phyloP scores from a whole-genome alignment of 2,888 invertebrate species.

The Ormyrus rosae region DNA sequence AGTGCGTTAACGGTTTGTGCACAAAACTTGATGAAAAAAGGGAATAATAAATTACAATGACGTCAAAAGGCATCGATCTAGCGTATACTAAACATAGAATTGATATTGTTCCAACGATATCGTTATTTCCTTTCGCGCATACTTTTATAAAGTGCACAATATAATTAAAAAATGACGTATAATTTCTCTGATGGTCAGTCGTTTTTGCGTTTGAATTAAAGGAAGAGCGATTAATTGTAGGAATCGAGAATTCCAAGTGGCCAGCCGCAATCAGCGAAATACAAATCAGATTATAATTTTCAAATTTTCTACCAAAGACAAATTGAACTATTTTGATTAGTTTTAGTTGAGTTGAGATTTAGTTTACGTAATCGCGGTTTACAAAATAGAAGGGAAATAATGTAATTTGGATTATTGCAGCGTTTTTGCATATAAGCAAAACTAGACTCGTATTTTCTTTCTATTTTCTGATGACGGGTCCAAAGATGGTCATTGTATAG shows the following conservation, averaged over 20 bases:
- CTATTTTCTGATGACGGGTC: slow-evolving; percentile 72
- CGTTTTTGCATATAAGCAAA: slow-evolving; percentile 44
- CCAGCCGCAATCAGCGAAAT: slow-evolving; percentile 61
- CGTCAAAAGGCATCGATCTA: slow-evolving; percentile 29
- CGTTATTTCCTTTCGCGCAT: not conserved
- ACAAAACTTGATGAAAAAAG: slow-evolving; percentile 36
- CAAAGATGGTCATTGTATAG: slow-evolving; percentile 70
- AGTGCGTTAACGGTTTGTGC: slow-evolving; percentile 24
- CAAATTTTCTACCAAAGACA: slow-evolving; percentile 12
- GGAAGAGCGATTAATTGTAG: not conserved
- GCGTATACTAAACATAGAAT: not conserved
- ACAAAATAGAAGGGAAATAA: slow-evolving; percentile 1
- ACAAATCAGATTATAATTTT: slow-evolving; percentile 56
- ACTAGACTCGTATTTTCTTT: slow-evolving; percentile 62
- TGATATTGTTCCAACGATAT: not conserved
- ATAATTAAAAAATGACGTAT: not conserved
- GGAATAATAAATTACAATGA: slow-evolving; percentile 30
- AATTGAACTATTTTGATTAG: slow-evolving; percentile 43
- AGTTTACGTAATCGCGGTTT: not conserved
- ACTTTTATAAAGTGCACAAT: not conserved
- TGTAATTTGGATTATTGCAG: slow-evolving; percentile 3
- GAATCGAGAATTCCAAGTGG: slow-evolving; percentile 25
- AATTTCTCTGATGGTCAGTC: not conserved
- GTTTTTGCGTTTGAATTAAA: not conserved
- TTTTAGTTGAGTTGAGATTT: slow-evolving; percentile 24